Evolutionary conservation across 92 coral and sea anemone species (phyloP), one percentile per base, ranked within the genome.

Genomic region (Umimayanthus kanabou): DNA sequence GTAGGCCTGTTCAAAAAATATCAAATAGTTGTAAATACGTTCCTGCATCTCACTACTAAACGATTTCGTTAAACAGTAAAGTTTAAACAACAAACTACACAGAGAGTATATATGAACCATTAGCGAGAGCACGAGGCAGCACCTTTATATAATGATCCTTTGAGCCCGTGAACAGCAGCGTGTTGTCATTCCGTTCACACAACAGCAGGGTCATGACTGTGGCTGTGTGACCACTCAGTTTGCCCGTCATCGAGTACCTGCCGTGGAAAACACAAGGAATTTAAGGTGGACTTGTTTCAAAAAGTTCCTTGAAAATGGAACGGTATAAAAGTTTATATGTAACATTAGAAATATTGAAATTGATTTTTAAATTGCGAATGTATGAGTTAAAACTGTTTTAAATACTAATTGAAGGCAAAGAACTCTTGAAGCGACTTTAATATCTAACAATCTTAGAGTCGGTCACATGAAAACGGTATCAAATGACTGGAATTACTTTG

Each of bases 81-180:
- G 1, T 25, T 61, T 61, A 22, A 9, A 22, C 4, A 61, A 61
- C 58, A 61, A 5, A 1, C 26, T 20, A 15, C 69, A 61, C 69
- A 4, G 6, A 20, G 69, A 61, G 69, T 22, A 20, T 61, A 61
- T 6, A 14, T 1, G 26, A 22, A 61, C 69, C 69, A 9, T 61
- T 61, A 61, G 26, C 71, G 1, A 22, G 3, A 14, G 49, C 22
- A 8, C 7, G 45, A 10, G 18, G 80, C 47, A 50, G 70, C 84
- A 95, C 99, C 98, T 97, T 97, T 53, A 97, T 95, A 87, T 94
- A 97, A 86, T 97, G 98, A 86, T 97, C 99, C 77, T 98, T 90
- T 81, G 98, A 97, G 43, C 99, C 99, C 20, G 99, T 97, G 74
- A 95, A 92, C 85, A 97, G 93, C 55, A 97, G 72, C 0, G 96